Evolutionary conservation across 2,888 invertebrate species (phyloP).

Genomic region (Volucella zonaria): DNA sequence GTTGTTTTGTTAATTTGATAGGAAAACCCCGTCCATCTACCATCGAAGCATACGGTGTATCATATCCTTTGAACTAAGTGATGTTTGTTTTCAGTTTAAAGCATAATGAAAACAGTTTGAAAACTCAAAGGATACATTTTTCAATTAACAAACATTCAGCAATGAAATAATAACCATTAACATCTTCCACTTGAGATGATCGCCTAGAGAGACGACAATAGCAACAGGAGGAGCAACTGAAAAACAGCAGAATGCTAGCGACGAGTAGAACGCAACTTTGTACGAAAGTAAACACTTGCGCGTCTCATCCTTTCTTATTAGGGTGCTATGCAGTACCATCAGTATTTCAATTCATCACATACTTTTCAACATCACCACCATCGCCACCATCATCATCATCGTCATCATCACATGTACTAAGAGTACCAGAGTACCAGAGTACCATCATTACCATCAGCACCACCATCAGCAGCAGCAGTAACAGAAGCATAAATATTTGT

Average conservation of each 20-base stretch:
- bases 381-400: no score
- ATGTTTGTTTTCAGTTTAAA: no score
- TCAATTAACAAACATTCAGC: conserved; percentile 48
- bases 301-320: conserved; percentile 14
- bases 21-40: no score
- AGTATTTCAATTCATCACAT: conserved; percentile 15
- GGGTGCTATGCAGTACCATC: conserved; percentile 25
- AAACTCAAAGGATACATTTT: conserved; percentile 49
- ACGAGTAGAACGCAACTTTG: neutral
- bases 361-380: conserved; percentile 5
- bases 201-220: conserved; percentile 40
- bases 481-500: conserved; percentile 42
- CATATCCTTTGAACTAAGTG: conserved; percentile 1
- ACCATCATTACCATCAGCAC: neutral
- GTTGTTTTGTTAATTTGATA: no score
- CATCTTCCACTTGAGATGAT: conserved; percentile 63
- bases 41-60: no score
- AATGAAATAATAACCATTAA: conserved; percentile 68
- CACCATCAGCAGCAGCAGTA: conserved; percentile 2
- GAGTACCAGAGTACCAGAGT: neutral
- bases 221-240: neutral
- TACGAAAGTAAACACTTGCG: conserved; percentile 50
- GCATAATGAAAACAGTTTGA: conserved; percentile 11
- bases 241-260: neutral
- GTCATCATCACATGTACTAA: neutral